Evolutionary conservation across 2,113 vertebrate species (phyloP), one percentile per base, ranked within the genome.

Genomic region (Chinchilla lanigera): DNA sequence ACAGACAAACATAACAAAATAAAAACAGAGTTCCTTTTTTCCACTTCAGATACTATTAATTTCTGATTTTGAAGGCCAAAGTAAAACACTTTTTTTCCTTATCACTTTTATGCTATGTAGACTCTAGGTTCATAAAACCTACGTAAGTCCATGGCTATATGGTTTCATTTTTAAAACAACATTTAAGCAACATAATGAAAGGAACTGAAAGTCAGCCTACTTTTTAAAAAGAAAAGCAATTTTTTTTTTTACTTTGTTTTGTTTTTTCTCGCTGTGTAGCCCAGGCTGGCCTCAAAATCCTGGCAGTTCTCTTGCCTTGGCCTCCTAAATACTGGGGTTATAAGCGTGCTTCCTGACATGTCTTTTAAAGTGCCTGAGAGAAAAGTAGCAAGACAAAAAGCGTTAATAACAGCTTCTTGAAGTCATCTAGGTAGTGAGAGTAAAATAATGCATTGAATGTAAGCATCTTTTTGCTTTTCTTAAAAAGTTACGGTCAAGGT

Each of bases 151-250:
- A 5, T 90, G 35, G 80, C 67, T 60, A 85, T n/a, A 56, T 33
- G 7, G 19, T 90, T 97, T 93, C 50, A 35, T 85, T 88, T 86
- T 91, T 20, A 58, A 83, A 86, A 93, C 52, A 82, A 94, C 28
- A 92, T 96, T 84, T 71, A 96, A 73, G 91, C 83, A 82, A 81
- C 54, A 44, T 86, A 91, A 95, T 77, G 75, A 88, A 95, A 94
- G 26, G 24, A 95, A n/a, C n/a, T 17, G 14, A 93, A 96, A 96
- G 54, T 8, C 54, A 90, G 52, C 20, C 84, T 75, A 90, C 56
- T 90, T 95, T 30, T 7, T 22, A 73, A 91, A 69, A 54, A 91
- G 44, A 52, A 80, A 75, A 84, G 1, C 16, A 94, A 89, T 93
- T 94, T 78, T 71, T 90, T 12, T 89, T 96, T 78, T 44, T 75